phyloP scores from a whole-genome alignment of 2,888 invertebrate species.

The Drosophila emarginata region DNA sequence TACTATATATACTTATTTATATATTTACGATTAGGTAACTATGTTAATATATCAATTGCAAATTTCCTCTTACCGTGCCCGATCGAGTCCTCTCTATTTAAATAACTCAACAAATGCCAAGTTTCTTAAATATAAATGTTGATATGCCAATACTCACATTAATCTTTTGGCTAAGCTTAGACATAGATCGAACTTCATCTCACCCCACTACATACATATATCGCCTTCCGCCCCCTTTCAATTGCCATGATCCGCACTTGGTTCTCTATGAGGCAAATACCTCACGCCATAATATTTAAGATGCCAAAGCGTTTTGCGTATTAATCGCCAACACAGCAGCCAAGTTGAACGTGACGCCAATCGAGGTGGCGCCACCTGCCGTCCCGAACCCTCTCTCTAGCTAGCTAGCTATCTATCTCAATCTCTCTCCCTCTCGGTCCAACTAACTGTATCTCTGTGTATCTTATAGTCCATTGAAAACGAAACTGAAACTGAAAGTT shows the following conservation, averaged over 20 bases:
- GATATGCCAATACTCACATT: slow-evolving; percentile 72
- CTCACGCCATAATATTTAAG: slow-evolving; percentile 77
- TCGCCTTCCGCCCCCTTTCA: background rate
- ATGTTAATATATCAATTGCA: too few relatives aligned
- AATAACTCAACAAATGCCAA: slow-evolving; percentile 53
- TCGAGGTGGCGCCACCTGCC: slow-evolving; percentile 66
- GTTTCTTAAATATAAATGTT: slow-evolving; percentile 66
- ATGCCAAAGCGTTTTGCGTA: slow-evolving; percentile 78
- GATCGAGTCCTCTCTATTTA: background rate
- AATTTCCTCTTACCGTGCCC: background rate
- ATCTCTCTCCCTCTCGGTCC: background rate
- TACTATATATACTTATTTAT: too few relatives aligned
- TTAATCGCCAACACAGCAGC: slow-evolving; percentile 64
- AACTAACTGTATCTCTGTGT: slow-evolving; percentile 9
- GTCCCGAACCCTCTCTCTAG: slow-evolving; percentile 29
- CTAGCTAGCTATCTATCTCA: background rate
- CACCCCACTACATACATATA: background rate
- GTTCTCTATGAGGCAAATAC: slow-evolving; percentile 55
- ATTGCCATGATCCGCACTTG: background rate
- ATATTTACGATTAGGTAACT: too few relatives aligned
- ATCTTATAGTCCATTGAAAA: background rate
- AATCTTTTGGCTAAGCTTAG: slow-evolving; percentile 49
- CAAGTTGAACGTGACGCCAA: slow-evolving; percentile 63
- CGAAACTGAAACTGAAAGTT: slow-evolving; percentile 54
- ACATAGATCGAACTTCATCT: background rate